Evolutionary conservation across 2,888 invertebrate genomes (phyloP).

Genomic region (Maniola hyperantus): DNA sequence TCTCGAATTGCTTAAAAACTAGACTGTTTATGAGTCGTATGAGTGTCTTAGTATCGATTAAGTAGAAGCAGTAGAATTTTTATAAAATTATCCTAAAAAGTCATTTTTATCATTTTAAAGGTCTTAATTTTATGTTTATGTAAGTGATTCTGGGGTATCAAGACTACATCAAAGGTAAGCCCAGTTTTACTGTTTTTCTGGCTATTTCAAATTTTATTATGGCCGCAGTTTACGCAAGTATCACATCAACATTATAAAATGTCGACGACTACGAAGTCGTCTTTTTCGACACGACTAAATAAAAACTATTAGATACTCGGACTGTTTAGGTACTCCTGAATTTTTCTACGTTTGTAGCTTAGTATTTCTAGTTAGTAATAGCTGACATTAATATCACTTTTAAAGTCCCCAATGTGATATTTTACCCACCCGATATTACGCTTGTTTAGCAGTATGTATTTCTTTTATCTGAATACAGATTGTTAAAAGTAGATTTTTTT

Average conservation of each 20-base stretch:
- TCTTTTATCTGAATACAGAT: constrained; percentile 27
- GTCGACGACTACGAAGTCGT: not conserved
- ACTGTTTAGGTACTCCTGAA: not conserved
- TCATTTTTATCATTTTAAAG: no score
- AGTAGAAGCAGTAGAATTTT: no score
- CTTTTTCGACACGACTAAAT: not conserved
- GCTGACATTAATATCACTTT: constrained; percentile 3
- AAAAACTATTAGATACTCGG: not conserved
- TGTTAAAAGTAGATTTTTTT: constrained; percentile 23
- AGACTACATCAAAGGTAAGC: no score
- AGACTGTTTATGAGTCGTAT: not conserved
- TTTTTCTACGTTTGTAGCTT: not conserved
- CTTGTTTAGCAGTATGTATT: constrained; percentile 29
- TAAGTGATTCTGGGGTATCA: no score
- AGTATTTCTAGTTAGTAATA: not conserved
- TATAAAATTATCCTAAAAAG: no score
- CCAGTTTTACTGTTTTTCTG: no score
- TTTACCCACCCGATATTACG: constrained; percentile 21
- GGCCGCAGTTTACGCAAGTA: no score
- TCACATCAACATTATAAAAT: no score
- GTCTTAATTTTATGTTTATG: no score
- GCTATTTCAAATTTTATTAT: no score
- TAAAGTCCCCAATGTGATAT: constrained; percentile 37
- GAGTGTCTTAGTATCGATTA: not conserved
- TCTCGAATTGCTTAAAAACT: not conserved